These are phyloP conservation scores for Peromyscus polionotus DNA, from an alignment of 2,113 vertebrate species.

Conservation along the genomic window DNA sequence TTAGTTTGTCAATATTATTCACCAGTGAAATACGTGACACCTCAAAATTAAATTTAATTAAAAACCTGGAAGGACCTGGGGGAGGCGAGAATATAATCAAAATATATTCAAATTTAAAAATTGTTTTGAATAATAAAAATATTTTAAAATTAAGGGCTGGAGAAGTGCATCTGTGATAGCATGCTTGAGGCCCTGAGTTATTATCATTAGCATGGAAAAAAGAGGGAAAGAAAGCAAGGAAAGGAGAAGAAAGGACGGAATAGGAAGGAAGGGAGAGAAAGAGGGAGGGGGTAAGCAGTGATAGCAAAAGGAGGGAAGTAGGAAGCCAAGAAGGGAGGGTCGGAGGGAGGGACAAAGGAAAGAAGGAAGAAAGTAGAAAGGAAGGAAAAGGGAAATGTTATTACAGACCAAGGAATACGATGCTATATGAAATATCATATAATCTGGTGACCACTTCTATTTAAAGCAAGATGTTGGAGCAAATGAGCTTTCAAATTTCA, in stretches of 20 bases:
- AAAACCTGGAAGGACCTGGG: background rate
- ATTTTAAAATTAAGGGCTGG: background rate
- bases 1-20: background rate
- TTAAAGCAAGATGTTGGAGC: background rate
- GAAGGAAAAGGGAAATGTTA: background rate
- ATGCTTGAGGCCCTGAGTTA: background rate
- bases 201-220: background rate
- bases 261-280: background rate
- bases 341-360: no score
- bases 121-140: background rate
- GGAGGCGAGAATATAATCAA: background rate
- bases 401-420: background rate
- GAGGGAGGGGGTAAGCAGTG: background rate
- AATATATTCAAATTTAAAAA: background rate
- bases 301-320: background rate
- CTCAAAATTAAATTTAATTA: conserved; percentile 35
- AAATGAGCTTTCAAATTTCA: conserved; percentile 29
- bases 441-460: background rate
- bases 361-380: background rate
- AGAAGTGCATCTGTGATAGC: background rate
- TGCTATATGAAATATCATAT: conserved; percentile 8
- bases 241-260: background rate
- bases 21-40: background rate
- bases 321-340: background rate
- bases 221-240: background rate